Percentiles rank a stretch among this genome's conserved stretches.
Conservation (phyloP, 2,888 invertebrate genomes). For the Eutolmus rufibarbis region DNA sequence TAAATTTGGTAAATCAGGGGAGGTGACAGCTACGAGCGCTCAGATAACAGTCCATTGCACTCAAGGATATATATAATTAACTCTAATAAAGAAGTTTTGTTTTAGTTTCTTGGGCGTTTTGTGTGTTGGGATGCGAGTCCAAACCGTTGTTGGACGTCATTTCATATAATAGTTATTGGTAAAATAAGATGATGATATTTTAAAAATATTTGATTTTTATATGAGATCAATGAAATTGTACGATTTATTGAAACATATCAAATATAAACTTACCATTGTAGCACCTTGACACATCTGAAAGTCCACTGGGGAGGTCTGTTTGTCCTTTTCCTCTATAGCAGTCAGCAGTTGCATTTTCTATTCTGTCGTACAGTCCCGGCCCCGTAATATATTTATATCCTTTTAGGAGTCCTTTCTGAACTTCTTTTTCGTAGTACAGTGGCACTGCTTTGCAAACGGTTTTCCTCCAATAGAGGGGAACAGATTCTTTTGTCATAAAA, state of each 20-base stretch:
- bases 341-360: conserved; percentile 64
- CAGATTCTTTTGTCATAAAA: conserved; percentile 66
- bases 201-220: background rate
- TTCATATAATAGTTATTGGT: too few relatives aligned
- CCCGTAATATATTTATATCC: conserved; percentile 69
- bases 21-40: too few relatives aligned
- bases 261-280: conserved; percentile 65
- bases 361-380: conserved; percentile 67
- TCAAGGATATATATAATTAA: too few relatives aligned
- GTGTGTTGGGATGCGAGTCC: too few relatives aligned
- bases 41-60: too few relatives aligned
- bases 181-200: too few relatives aligned
- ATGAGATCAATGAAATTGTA: background rate
- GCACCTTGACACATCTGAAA: conserved; percentile 73
- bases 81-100: too few relatives aligned
- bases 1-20: too few relatives aligned
- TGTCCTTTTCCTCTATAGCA: conserved; percentile 66
- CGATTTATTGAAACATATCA: background rate
- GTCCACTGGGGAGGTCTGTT: conserved; percentile 65
- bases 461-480: conserved; percentile 72
- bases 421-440: conserved; percentile 53
- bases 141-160: too few relatives aligned
- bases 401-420: conserved; percentile 62
- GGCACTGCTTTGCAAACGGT: conserved; percentile 58
- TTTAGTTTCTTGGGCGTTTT: too few relatives aligned